Conservation (phyloP, 2,113 vertebrate species). For the Aythya baeri region DNA sequence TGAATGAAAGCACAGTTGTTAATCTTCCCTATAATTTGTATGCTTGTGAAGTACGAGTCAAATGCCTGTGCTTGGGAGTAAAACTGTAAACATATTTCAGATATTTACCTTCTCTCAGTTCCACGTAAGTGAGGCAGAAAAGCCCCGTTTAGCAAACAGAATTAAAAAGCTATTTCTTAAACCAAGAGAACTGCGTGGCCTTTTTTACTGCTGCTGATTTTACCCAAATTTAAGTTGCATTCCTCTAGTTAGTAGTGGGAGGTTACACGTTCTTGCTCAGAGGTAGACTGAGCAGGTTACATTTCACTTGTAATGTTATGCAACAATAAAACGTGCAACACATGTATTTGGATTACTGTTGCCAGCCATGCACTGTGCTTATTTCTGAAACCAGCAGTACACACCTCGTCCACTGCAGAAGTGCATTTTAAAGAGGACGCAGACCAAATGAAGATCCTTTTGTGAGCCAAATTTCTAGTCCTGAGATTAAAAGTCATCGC, state of each 20-base stretch:
- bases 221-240: neutral
- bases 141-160: conserved; percentile 67
- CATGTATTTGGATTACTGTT: neutral
- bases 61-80: neutral
- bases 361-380: neutral
- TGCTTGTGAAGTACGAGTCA: neutral
- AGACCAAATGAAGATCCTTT: neutral
- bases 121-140: conserved; percentile 67
- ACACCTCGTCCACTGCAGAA: neutral
- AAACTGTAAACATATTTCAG: neutral
- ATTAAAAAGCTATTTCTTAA: conserved; percentile 40
- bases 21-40: neutral
- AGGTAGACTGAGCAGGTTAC: neutral
- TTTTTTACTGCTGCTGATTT: neutral
- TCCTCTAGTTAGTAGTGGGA: neutral
- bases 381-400: neutral
- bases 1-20: neutral
- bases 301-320: neutral
- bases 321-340: neutral
- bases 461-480: neutral
- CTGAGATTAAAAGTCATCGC: neutral
- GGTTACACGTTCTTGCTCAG: neutral
- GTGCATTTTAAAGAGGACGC: neutral
- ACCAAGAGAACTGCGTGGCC: neutral
- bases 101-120: conserved; percentile 70